phyloP scores from a whole-genome alignment of 1,140 invertebrate genomes.

The Drosophila eugracilis region DNA sequence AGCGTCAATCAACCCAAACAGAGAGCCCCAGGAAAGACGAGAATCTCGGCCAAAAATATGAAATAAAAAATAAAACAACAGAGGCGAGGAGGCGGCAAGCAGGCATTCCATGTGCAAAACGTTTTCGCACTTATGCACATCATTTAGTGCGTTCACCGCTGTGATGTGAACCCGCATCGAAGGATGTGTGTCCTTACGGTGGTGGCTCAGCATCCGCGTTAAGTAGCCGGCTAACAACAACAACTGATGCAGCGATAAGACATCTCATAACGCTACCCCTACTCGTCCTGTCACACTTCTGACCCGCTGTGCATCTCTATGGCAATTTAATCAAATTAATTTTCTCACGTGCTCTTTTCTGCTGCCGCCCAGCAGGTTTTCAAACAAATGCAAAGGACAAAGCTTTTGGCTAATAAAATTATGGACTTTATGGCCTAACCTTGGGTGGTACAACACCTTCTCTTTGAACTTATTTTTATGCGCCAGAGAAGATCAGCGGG shows the following conservation, averaged over 20 bases:
- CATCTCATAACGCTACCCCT: conserved; percentile 19
- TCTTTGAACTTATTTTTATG: background rate
- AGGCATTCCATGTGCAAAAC: conserved; percentile 35
- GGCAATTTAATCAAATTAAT: conserved; percentile 83
- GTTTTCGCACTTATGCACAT: conserved; percentile 77
- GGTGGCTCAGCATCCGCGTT: conserved; percentile 30
- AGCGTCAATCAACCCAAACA: conserved; percentile 79
- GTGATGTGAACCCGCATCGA: conserved; percentile 57
- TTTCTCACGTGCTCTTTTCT: conserved; percentile 77
- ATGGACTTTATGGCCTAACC: conserved; percentile 26
- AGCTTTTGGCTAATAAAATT: conserved; percentile 32
- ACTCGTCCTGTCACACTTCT: conserved; percentile 26
- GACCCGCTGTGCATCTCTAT: conserved; percentile 68
- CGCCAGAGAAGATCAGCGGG: conserved; percentile 3
- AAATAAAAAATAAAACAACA: conserved; percentile 1
- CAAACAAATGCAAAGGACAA: conserved; percentile 3
- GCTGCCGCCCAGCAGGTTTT: conserved; percentile 42
- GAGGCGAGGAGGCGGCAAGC: conserved; percentile 2
- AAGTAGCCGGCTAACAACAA: conserved; percentile 59
- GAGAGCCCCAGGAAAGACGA: background rate
- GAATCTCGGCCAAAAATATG: background rate
- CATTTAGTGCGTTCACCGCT: conserved; percentile 69
- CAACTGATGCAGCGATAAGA: conserved; percentile 63
- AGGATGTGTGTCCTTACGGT: conserved; percentile 23
- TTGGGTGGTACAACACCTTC: conserved; percentile 19